These are phyloP conservation scores for Poeciliopsis turrubarensis DNA, from an alignment of 2,113 vertebrate genomes.

Conservation along the genomic window DNA sequence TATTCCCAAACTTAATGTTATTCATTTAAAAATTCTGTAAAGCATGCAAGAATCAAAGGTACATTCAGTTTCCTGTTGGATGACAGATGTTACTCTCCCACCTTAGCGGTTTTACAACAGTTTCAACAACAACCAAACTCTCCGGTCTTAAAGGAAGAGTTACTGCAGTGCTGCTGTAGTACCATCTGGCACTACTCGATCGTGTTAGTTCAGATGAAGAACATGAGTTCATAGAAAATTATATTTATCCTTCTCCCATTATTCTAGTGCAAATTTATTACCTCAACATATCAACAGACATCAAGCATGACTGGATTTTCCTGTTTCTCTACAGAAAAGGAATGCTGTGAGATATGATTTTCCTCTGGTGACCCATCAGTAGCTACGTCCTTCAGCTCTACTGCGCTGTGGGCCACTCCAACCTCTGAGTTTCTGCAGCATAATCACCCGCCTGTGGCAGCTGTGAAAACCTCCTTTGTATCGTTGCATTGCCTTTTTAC, in stretches of 20 bases:
- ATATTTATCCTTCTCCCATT: background rate
- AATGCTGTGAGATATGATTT: background rate
- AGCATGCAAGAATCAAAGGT: background rate
- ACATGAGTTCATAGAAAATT: background rate
- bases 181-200: background rate
- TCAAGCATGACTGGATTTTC: background rate
- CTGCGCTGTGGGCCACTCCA: background rate
- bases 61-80: background rate
- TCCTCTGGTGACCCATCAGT: background rate
- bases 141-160: background rate
- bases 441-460: slow-evolving; percentile 14
- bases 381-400: slow-evolving; percentile 3
- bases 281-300: background rate
- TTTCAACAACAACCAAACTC: background rate
- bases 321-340: background rate
- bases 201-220: background rate
- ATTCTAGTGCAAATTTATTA: background rate
- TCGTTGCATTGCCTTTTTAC: slow-evolving; percentile 6
- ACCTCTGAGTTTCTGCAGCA: background rate
- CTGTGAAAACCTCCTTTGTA: slow-evolving; percentile 14
- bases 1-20: background rate
- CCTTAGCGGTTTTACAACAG: background rate
- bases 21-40: background rate
- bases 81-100: background rate
- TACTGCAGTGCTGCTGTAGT: background rate